Base-by-base conservation (phyloP, 64 coral and sea anemone species). In the Stichodactyla helianthus region DNA sequence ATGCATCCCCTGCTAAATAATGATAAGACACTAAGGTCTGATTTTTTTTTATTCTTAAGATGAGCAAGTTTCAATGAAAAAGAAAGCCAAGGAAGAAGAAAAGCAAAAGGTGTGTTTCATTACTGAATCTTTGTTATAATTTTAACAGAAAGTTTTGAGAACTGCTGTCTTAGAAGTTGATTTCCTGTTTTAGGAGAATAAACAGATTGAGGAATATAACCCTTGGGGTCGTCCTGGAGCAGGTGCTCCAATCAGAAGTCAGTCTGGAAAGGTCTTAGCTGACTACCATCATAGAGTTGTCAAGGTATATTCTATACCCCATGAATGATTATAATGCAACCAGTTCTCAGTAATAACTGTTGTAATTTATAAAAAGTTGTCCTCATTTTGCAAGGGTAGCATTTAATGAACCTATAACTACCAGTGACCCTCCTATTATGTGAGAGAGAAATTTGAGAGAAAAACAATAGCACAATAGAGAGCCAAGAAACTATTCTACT, bases 171-270 rank as follows among this genome's bases (percentile, higher is more conserved):
- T 44, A 18, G 16, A 23, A 82, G 22, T 14, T 82, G n/a, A 17
- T 27, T 35, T 64, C 7, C 7, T 23, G 15, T 77, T 57, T 22
- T 53, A 83, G 88, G 82, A 77, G 14, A 62, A 82, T 22, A 57
- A 60, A 53, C 57, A 65, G 67, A 18, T 85, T 86, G 80, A 93
- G 77, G 94, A 93, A 25, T 95, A 90, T 77, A 92, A 93, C 79
- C 94, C 94, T 0, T 95, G 94, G 94, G 94, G 94, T 6, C 79
- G 91, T 9, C 94, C 94, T 7, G 94, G 94, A 35, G 94, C 78
- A 78, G 94, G 94, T 52, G 94, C 94, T 62, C 94, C 94, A 25
- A 84, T 95, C 18, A 92, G 94, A 59, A 93, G 82, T 18, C 94
- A 95, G 20, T 95, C 94, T 76, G 94, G 94, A 6, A 92, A 95